Conservation (phyloP, 1,140 invertebrate genomes). For the Drosophila nigrodunni region DNA sequence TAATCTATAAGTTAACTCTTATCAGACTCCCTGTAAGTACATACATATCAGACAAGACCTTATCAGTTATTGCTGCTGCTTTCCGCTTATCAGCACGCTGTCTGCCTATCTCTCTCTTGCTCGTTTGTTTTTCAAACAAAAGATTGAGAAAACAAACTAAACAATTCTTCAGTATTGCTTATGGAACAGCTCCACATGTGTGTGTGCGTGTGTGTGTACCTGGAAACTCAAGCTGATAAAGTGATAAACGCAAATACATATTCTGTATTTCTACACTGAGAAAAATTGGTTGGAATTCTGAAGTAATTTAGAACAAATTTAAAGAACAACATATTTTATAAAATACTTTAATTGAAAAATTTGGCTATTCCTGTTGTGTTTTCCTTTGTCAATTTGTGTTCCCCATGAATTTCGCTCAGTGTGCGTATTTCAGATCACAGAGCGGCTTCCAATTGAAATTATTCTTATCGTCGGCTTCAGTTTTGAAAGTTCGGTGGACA, state of each 20-base stretch:
- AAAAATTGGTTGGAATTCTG: neutral
- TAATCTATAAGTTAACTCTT: conserved; percentile 25
- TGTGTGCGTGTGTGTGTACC: conserved; percentile 33
- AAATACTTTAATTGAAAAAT: neutral
- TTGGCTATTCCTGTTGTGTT: neutral
- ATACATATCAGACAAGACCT: conserved; percentile 43
- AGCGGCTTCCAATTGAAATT: conserved; percentile 6
- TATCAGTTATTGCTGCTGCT: conserved; percentile 69
- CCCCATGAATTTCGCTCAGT: conserved; percentile 16
- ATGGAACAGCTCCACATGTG: conserved; percentile 23
- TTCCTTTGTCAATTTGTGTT: neutral
- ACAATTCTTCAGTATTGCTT: conserved; percentile 30
- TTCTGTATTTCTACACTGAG: conserved; percentile 46
- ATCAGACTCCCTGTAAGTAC: conserved; percentile 29
- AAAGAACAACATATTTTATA: neutral
- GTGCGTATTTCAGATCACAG: conserved; percentile 9
- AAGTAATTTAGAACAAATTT: neutral
- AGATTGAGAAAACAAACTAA: conserved; percentile 80
- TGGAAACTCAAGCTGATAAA: conserved; percentile 69
- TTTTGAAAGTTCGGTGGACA: conserved; percentile 61
- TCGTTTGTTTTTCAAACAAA: conserved; percentile 61
- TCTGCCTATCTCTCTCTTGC: conserved; percentile 5
- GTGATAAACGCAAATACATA: conserved; percentile 53
- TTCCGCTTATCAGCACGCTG: conserved; percentile 53
- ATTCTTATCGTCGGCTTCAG: conserved; percentile 47